Conservation (phyloP, 2,888 invertebrate species). For the Epinotia bilunana region DNA sequence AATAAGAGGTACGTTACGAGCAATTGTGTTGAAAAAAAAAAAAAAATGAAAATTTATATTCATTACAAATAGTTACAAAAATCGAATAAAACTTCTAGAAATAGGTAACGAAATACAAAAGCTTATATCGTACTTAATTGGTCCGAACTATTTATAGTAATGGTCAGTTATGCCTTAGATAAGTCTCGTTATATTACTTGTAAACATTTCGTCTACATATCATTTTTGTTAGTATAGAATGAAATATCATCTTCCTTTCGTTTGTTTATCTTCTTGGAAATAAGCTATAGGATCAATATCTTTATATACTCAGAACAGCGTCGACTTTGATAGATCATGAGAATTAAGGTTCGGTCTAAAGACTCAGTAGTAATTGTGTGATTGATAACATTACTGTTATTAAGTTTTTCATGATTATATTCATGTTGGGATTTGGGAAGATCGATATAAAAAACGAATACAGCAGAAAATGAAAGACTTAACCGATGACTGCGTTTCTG, state of each 20-base stretch:
- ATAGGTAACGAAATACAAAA: too few species aligned
- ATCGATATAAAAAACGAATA: not conserved
- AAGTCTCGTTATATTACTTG: too few species aligned
- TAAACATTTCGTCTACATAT: not conserved
- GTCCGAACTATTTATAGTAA: too few species aligned
- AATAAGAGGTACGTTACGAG: too few species aligned
- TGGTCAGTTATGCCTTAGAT: too few species aligned
- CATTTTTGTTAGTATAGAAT: not conserved
- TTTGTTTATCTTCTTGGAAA: conserved; percentile 3
- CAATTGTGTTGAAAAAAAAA: too few species aligned
- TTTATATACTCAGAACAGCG: conserved; percentile 52
- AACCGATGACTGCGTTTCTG: too few species aligned
- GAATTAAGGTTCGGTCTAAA: conserved; percentile 47
- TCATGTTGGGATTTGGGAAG: not conserved
- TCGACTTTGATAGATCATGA: conserved; percentile 61
- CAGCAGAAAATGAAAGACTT: not conserved
- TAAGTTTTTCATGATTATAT: conserved; percentile 2
- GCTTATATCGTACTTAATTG: too few species aligned
- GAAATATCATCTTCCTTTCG: not conserved
- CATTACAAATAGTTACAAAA: too few species aligned
- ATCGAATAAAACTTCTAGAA: too few species aligned
- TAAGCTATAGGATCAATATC: conserved; percentile 57
- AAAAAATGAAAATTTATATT: too few species aligned
- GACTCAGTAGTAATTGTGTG: conserved; percentile 36
- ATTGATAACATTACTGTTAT: conserved; percentile 36